Base-by-base conservation (phyloP, 1,140 invertebrate genomes). In the Holcopasites calliopsidis region DNA sequence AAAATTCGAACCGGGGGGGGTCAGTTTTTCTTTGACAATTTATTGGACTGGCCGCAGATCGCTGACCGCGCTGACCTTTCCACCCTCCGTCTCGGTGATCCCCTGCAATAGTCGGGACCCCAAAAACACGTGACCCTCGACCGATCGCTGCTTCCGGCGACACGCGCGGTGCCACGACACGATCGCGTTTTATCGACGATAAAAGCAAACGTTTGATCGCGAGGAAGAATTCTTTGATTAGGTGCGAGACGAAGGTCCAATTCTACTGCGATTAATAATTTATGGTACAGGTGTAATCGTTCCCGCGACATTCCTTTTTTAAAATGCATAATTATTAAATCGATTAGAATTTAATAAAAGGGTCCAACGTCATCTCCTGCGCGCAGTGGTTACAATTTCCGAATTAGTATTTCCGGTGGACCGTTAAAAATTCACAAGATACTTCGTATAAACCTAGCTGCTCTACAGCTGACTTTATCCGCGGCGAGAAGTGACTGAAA, bases 1-100 rank as follows among this genome's bases (percentile, higher is more conserved):
- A 89, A 89, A 89, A 89, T 88, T 86, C 79, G 80, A 85, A 49
- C 55, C 69, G 26, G 31, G 60, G n/a, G n/a, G 28, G 21, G 70
- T 71, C 60, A 65, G 38, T 64, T 57, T 54, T 50, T 60, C 77
- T 42, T 33, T 35, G 35, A 54, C 83, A 86, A 88, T 89, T 89
- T 88, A 89, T 88, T 79, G 80, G 65, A 26, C 54, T 49, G 35
- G 54, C 16, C 16, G 58, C 33, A 47, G 49, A 83, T 70, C 64
- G 68, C 82, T 84, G 77, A 84, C 80, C 64, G 44, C 54, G 68
- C 73, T 50, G 61, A 74, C 50, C 40, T 50, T 40, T 5, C 11
- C 16, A 13, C 11, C n/a, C 50, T 40, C 10, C 16, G 1, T 7
- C 23, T 10, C 42, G 23, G 31, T 57, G 58, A 38, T 82, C 23